Evolutionary conservation across 2,797 vertebrate genomes (phyloP).

Genomic region (Hippoglossus hippoglossus): DNA sequence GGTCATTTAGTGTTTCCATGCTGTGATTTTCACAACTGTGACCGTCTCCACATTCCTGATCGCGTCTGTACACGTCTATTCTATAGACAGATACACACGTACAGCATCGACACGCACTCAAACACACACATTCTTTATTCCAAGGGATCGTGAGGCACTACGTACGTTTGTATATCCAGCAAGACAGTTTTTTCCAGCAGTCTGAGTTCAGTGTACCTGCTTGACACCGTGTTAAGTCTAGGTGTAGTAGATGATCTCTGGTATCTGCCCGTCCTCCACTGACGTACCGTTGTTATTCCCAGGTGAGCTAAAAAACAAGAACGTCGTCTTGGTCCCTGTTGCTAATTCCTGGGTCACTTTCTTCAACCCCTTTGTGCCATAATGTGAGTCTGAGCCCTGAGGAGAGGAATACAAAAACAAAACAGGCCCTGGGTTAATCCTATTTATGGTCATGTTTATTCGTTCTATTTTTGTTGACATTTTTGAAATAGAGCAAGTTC

Average conservation of each 20-base stretch:
- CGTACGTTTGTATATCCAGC: constrained; percentile 50
- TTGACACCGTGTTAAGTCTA: constrained; percentile 73
- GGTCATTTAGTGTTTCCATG: constrained; percentile 20
- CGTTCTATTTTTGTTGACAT: background rate
- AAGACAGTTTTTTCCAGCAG: constrained; percentile 58
- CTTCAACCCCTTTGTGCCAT: constrained; percentile 97
- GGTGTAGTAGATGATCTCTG: constrained; percentile 98
- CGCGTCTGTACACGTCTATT: constrained; percentile 43
- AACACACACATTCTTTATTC: constrained; percentile 50
- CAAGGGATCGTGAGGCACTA: constrained; percentile 67
- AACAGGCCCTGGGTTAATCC: background rate
- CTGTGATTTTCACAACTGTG: constrained; percentile 10
- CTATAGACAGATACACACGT: constrained; percentile 27
- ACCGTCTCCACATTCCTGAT: constrained; percentile 31
- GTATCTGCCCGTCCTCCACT: constrained; percentile 98
- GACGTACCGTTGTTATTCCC: constrained; percentile 99
- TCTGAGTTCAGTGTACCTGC: constrained; percentile 63
- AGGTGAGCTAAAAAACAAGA: constrained; percentile 97
- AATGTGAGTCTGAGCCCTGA: constrained; percentile 98
- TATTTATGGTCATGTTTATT: background rate
- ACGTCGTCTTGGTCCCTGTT: constrained; percentile 94
- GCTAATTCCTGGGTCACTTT: constrained; percentile 94
- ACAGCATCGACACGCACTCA: background rate
- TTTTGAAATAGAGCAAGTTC: background rate
- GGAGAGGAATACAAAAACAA: background rate